Percentiles rank a stretch among this genome's conserved stretches.
Evolutionary conservation across 2,888 invertebrate genomes (phyloP).

Genomic region (Zygogramma bicolorata): DNA sequence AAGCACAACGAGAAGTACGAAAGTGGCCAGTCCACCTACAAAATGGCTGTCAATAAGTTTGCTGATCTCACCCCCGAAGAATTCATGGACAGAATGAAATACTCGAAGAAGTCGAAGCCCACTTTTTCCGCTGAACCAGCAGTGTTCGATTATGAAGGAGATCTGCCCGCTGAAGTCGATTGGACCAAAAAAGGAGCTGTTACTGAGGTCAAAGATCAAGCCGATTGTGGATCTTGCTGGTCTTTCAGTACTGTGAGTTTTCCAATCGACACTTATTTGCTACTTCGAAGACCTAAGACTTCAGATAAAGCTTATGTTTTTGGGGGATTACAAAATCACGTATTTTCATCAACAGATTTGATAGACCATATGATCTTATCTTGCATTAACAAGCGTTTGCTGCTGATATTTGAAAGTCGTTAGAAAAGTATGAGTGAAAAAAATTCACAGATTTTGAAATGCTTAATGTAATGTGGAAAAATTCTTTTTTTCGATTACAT

Average conservation of each 20-base stretch:
- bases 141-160: not conserved
- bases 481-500: no score
- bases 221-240: constrained; percentile 8
- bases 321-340: no score
- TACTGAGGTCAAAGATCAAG: not conserved
- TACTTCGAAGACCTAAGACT: not conserved
- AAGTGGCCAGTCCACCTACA: not conserved
- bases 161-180: not conserved
- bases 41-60: constrained; percentile 11
- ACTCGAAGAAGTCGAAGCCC: not conserved
- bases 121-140: not conserved
- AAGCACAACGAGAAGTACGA: constrained; percentile 3
- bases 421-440: no score
- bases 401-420: no score
- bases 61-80: constrained; percentile 7
- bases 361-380: no score
- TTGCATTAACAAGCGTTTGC: no score
- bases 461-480: no score
- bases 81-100: not conserved
- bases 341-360: no score
- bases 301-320: no score
- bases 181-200: constrained; percentile 7
- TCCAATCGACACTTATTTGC: no score
- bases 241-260: constrained; percentile 11
- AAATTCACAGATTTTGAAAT: no score